These are phyloP conservation scores for Ursus arctos DNA, from an alignment of 2,113 vertebrate species.

Conservation along the genomic window DNA sequence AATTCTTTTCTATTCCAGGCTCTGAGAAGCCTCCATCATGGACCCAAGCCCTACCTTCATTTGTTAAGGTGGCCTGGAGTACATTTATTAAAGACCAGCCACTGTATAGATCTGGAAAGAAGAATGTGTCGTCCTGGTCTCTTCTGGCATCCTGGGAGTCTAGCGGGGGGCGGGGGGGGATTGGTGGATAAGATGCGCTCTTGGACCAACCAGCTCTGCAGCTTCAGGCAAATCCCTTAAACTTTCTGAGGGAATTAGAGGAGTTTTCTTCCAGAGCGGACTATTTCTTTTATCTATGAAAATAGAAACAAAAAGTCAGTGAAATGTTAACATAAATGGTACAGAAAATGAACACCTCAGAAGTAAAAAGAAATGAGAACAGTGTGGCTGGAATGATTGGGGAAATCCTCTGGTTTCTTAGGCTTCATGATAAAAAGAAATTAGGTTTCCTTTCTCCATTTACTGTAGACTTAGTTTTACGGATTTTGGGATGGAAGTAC, in stretches of 20 bases:
- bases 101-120: background rate
- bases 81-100: background rate
- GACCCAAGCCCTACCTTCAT: background rate
- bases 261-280: background rate
- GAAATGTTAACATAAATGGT: background rate
- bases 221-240: too few relatives aligned
- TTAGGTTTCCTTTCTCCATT: background rate
- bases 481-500: constrained; percentile 9
- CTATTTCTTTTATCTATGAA: background rate
- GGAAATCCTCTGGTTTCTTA: background rate
- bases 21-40: background rate
- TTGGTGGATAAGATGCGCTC: background rate
- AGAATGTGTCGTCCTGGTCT: background rate
- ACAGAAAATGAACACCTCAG: background rate
- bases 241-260: background rate
- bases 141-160: background rate
- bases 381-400: background rate
- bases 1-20: background rate
- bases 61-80: background rate
- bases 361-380: background rate
- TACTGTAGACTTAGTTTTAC: background rate
- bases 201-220: background rate
- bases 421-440: background rate
- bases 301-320: background rate
- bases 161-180: background rate